These are phyloP conservation scores for Leptopilina clavipes DNA, from an alignment of 1,140 invertebrate species.

Conservation along the genomic window DNA sequence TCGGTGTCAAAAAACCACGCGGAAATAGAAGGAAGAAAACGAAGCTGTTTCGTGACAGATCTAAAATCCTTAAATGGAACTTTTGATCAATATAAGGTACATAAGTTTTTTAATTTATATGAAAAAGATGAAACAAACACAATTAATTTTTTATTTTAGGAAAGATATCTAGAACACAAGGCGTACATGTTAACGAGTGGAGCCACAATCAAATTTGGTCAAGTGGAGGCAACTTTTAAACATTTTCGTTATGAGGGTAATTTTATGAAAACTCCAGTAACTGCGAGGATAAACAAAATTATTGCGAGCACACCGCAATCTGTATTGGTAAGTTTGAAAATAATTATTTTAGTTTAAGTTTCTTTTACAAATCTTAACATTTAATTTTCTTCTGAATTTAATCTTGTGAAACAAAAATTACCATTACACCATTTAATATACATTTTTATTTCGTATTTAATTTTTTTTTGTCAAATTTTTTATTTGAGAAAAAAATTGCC, in stretches of 20 bases:
- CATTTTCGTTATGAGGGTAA: not conserved
- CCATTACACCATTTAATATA: no score
- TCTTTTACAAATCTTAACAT: no score
- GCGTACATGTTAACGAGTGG: not conserved
- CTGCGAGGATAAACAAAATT: not conserved
- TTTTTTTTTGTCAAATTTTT: no score
- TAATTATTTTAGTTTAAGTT: no score
- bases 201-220: not conserved
- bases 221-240: not conserved
- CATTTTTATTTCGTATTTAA: no score
- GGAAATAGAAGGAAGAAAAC: not conserved
- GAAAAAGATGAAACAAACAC: not conserved
- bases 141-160: not conserved
- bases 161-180: not conserved
- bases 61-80: slow-evolving; percentile 3
- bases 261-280: not conserved
- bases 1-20: slow-evolving; percentile 3
- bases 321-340: not conserved
- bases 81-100: not conserved
- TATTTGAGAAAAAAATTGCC: not conserved
- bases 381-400: no score
- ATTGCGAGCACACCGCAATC: not conserved
- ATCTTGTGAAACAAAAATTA: no score
- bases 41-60: not conserved
- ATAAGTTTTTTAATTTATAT: not conserved